Percentiles rank a stretch among this genome's conserved stretches.
Evolutionary conservation across 1,140 invertebrate species (phyloP).

Genomic region (Muscidifurax raptorellus): DNA sequence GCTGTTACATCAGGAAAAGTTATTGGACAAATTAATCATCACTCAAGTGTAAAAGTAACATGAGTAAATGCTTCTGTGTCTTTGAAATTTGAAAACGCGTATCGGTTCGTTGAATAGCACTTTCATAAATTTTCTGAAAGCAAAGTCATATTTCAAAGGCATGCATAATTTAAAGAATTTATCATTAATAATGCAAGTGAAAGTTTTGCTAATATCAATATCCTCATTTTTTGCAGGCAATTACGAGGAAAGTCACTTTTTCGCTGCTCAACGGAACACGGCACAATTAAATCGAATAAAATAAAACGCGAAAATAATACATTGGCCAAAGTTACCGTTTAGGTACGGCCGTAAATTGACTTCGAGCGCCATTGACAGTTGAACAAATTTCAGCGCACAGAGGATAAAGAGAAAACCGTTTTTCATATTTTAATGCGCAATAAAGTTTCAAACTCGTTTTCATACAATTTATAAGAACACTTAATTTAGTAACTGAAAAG

Average conservation of each 20-base stretch:
- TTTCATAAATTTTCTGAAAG: neutral
- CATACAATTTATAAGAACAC: constrained; percentile 52
- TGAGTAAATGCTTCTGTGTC: too few species aligned
- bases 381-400: constrained; percentile 26
- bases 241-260: neutral
- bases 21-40: neutral
- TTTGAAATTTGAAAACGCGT: neutral
- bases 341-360: constrained; percentile 13
- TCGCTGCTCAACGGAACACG: neutral
- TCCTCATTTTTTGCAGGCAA: neutral
- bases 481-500: constrained; percentile 52
- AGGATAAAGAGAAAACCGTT: constrained; percentile 28
- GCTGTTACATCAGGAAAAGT: neutral
- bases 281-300: neutral
- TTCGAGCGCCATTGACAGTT: constrained; percentile 31
- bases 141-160: neutral
- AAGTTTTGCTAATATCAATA: constrained; percentile 36
- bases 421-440: constrained; percentile 45
- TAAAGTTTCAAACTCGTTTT: constrained; percentile 50
- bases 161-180: neutral
- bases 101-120: neutral
- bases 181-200: constrained; percentile 18
- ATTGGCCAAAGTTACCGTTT: neutral
- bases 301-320: neutral
- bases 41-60: too few species aligned